Base-by-base conservation (phyloP, 2,888 invertebrate species). In the Epiblema foenella region DNA sequence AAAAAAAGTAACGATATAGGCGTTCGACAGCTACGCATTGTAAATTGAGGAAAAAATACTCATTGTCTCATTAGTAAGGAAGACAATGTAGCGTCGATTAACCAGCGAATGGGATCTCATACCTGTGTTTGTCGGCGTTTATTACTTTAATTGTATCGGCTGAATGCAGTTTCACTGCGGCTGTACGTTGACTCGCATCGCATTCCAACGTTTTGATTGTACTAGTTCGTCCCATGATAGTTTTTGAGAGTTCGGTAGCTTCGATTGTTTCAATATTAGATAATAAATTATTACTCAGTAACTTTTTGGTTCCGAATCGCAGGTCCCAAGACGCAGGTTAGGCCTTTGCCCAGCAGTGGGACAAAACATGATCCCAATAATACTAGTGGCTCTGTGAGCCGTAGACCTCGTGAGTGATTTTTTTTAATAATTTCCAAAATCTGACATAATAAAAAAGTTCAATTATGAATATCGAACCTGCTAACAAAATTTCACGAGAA, bases 131-230 rank as follows among this genome's bases (percentile, higher is more conserved):
- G 82, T 79, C 81, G 82, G 85, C 84, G 83, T 87, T 89, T 89
- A 90, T 89, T 87, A 87, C 87, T 88, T 88, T 89, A 91, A 90
- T 92, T 90, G 89, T 90, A 89, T 88, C 89, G 87, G 83, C 83
- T 86, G 83, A 86, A 87, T 87, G 87, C 87, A 87, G 89, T 89
- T 90, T 88, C 89, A 88, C 88, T 87, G 83, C 81, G 81, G 79
- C 78, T 78, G 84, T 86, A 85, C 86, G 88, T 90, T 83, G 81
- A 76, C 76, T 82, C 77, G 83, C 88, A 89, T 82, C 77, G 83
- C 88, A 89, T 89, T 83, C 87, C 86, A 81, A 79, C 81, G 81
- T 59, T 68, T 60, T 67, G 68, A 71, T 71, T 73, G 60, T 59
- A 68, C 51, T 68, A 68, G 59, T 67, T 71, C 54, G 62, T 54